Base-by-base conservation (phyloP, 2,113 vertebrate species). In the Nothocercus julius region DNA sequence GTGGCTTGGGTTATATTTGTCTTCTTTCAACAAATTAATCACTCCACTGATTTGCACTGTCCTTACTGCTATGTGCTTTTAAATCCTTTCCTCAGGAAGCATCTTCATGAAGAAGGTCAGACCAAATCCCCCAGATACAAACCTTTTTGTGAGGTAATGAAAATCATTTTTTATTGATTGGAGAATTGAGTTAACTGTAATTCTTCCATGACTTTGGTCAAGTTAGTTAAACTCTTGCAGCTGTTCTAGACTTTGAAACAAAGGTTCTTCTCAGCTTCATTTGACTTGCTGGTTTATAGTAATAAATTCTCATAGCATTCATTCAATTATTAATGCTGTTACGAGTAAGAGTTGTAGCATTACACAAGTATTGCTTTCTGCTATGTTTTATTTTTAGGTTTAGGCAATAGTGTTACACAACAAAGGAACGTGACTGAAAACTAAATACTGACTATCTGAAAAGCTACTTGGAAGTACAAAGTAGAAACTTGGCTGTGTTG, bases 1-100 rank as follows among this genome's bases (percentile, higher is more conserved):
- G 84, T 54, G 74, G 69, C 78, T 87, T 79, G 74, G 70, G 66
- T 75, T 91, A 56, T 75, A 76, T 64, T 89, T 92, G 85, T 74
- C 82, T 75, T 84, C 92, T 75, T 69, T 63, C 42, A 70, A 74
- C 36, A 83, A 73, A 64, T 74, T 75, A 61, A 82, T 79, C 64
- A 32, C 51, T 84, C 81, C 18, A 40, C 27, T 67, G 62, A 45
- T 78, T 92, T 87, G 72, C 27, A 78, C 36, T 5, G 2, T 78
- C 59, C 64, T 70, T 92, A 67, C 45, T 92, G 47, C 47, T 53
- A 18, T 82, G 11, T 47, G 32, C 20, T 47, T 87, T 27, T 9
- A 22, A 82, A 63, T 67, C 0, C 36, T 92, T 94, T 79, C 61
- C 75, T 45, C 51, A 83, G 77, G 76, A 69, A 92, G 24, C 22